phyloP scores from a whole-genome alignment of 1,140 invertebrate genomes.

The Heterodera schachtii region DNA sequence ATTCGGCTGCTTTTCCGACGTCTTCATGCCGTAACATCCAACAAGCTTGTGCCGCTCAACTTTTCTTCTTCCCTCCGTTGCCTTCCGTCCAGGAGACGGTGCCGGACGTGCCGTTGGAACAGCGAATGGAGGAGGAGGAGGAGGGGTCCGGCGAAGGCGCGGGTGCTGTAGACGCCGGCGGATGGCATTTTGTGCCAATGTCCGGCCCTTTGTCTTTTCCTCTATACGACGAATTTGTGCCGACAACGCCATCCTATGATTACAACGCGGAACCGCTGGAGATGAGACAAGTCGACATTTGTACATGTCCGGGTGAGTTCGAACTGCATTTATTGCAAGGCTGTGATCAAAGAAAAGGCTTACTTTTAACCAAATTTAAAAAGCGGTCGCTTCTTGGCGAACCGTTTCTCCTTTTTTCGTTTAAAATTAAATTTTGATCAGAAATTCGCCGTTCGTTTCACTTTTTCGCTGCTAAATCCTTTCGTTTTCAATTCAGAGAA shows the following conservation, averaged over 20 bases:
- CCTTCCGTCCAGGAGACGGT: not conserved
- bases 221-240: slow-evolving; percentile 32
- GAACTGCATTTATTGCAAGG: not conserved
- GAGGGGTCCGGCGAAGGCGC: slow-evolving; percentile 21
- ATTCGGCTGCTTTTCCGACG: not conserved
- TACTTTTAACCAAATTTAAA: not conserved
- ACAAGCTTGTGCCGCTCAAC: slow-evolving; percentile 31
- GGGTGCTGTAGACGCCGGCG: not conserved
- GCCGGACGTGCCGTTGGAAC: not conserved
- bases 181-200: slow-evolving; percentile 24
- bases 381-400: no score
- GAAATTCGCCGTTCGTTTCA: no score
- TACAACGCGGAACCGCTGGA: slow-evolving; percentile 15
- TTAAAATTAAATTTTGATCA: no score
- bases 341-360: not conserved
- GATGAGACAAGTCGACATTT: slow-evolving; percentile 9
- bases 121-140: not conserved
- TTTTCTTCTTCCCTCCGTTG: slow-evolving; percentile 17
- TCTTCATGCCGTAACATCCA: slow-evolving; percentile 18
- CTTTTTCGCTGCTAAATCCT: not conserved
- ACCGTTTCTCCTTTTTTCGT: no score
- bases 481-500: slow-evolving; percentile 1
- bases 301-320: slow-evolving; percentile 27
- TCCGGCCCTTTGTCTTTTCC: slow-evolving; percentile 16
- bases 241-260: slow-evolving; percentile 27